Base-by-base conservation (phyloP, 2,113 vertebrate species). In the Myotis brandtii region DNA sequence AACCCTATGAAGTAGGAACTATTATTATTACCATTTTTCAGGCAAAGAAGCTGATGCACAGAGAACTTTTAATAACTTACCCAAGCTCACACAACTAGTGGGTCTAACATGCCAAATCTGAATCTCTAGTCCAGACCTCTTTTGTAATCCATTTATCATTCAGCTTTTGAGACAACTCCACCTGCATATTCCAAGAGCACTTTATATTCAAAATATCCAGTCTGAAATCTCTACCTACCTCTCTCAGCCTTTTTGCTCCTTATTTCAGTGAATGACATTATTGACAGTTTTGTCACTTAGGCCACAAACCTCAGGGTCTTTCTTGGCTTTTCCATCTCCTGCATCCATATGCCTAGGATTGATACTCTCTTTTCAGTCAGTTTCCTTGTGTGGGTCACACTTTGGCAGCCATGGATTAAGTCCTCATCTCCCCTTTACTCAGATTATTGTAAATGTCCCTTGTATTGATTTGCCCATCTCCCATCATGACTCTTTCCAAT, bases 201-300 rank as follows among this genome's bases (percentile, higher is more conserved):
- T 23, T 82, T 4, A 34, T 25, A 62, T 40, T 52, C 5, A 34
- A 46, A 46, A 23, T 4, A 7, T 56, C 52, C 85, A 50, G 27
- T 16, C 13, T 2, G 21, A 73, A 80, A 23, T 56, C n/a, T 48
- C 11, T 2, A 4, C 8, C 6, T 4, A 0, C 5, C 1, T 32
- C 1, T 32, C 5, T 3, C 9, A 18, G 2, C 0, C 34, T 32
- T 50, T 81, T 40, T 27, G 34, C 4, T 17, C 5, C 32, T 10
- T 0, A 2, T 72, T 34, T 62, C 32, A 23, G 34, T 50, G 50
- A 67, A 37, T 13, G 21, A 18, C 21, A 23, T 7, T 27, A 56
- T 16, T 37, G 62, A 37, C 21, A 59, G 18, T 48, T 86, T 18
- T 32, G 62, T 83, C 34, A 43, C n/a, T 43, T 23, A 37, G 4